These are phyloP conservation scores for Bombyx mandarina DNA, from an alignment of 1,140 invertebrate genomes.

Conservation along the genomic window DNA sequence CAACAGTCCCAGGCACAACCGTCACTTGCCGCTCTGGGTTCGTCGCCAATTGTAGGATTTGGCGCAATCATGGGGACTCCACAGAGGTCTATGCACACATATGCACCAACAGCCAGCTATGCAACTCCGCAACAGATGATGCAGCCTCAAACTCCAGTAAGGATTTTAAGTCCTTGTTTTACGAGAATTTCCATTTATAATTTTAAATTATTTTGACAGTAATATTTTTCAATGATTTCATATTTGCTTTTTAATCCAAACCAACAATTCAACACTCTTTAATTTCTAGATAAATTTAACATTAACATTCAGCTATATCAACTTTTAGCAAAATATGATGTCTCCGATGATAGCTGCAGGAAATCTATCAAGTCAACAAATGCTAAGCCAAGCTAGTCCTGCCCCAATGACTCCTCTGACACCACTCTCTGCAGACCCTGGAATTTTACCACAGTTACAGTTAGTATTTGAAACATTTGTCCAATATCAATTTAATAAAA, in stretches of 20 bases:
- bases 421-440: slow-evolving; percentile 93
- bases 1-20: slow-evolving; percentile 74
- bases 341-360: slow-evolving; percentile 81
- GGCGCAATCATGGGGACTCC: slow-evolving; percentile 71
- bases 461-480: slow-evolving; percentile 67
- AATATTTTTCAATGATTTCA: no score
- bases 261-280: no score
- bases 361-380: slow-evolving; percentile 58
- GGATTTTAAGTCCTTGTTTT: slow-evolving; percentile 13
- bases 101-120: slow-evolving; percentile 77
- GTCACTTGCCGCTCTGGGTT: slow-evolving; percentile 73
- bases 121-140: slow-evolving; percentile 81
- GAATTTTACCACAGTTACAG: slow-evolving; percentile 95
- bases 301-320: not conserved
- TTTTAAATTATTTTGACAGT: no score
- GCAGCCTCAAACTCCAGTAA: slow-evolving; percentile 91
- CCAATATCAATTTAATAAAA: no score
- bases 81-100: slow-evolving; percentile 80
- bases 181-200: no score
- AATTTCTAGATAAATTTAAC: no score
- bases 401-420: slow-evolving; percentile 95
- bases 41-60: slow-evolving; percentile 68
- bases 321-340: slow-evolving; percentile 84
- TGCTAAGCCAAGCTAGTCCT: slow-evolving; percentile 76
- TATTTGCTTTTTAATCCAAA: no score